A percentile compares a stretch with the other conserved stretches of the same genome.
phyloP scores from a whole-genome alignment of 2,888 invertebrate genomes.

The Lasius platythorax region DNA sequence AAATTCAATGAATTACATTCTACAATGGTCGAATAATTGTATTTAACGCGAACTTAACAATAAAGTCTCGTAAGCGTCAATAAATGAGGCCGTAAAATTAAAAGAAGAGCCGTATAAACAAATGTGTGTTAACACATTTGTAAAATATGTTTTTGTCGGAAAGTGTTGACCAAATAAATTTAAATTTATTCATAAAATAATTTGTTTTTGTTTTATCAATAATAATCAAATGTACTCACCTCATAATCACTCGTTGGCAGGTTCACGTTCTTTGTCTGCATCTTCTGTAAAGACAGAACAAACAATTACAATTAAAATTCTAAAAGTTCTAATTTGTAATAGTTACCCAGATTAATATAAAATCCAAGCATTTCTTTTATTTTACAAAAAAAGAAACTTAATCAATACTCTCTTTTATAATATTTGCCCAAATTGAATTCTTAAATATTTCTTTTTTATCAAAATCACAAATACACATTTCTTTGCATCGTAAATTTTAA shows the following conservation, averaged over 20 bases:
- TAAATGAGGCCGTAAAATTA: background rate
- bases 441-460: background rate
- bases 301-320: background rate
- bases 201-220: background rate
- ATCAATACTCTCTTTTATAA: background rate
- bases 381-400: background rate
- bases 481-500: background rate
- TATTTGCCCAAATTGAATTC: background rate
- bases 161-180: background rate
- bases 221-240: constrained; percentile 68
- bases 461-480: background rate
- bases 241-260: constrained; percentile 66
- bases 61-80: background rate
- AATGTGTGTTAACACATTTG: background rate
- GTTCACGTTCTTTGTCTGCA: constrained; percentile 79
- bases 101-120: background rate
- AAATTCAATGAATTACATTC: constrained; percentile 13
- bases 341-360: background rate
- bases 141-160: background rate
- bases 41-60: background rate
- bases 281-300: constrained; percentile 66
- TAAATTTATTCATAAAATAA: background rate
- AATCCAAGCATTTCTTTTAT: background rate
- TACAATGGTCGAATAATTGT: background rate
- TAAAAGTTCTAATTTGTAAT: background rate